A percentile compares a stretch with the other conserved stretches of the same genome.
phyloP scores from a whole-genome alignment of 2,113 vertebrate species.

The Nerophis lumbriciformis region DNA sequence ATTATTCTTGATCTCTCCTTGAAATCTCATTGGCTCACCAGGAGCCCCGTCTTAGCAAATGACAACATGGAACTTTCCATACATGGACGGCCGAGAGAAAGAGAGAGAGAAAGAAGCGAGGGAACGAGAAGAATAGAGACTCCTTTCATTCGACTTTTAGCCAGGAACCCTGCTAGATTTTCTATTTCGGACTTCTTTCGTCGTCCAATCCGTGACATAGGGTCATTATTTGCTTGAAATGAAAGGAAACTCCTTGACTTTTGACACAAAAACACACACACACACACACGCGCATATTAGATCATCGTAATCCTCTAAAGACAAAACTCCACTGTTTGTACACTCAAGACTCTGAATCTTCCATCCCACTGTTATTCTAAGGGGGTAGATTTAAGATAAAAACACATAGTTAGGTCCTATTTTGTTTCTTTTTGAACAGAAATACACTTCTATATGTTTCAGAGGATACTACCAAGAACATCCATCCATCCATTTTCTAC shows the following conservation, averaged over 20 bases:
- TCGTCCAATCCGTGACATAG: slow-evolving; percentile 40
- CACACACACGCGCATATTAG: slow-evolving; percentile 30
- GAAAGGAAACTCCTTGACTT: slow-evolving; percentile 42
- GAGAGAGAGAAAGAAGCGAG: slow-evolving; percentile 27
- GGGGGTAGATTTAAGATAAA: background rate
- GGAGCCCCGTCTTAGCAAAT: slow-evolving; percentile 58
- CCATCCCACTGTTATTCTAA: slow-evolving; percentile 19
- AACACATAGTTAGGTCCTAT: too few species aligned
- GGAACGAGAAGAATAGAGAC: slow-evolving; percentile 60
- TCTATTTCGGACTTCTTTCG: slow-evolving; percentile 57
- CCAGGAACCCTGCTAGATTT: slow-evolving; percentile 65
- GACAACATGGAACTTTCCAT: slow-evolving; percentile 73
- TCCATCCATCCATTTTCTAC: too few species aligned
- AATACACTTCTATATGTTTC: too few species aligned
- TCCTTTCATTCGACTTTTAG: slow-evolving; percentile 68
- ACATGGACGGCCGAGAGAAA: slow-evolving; percentile 57
- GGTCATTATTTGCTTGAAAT: slow-evolving; percentile 39
- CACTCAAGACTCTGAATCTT: slow-evolving; percentile 8
- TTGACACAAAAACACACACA: slow-evolving; percentile 19
- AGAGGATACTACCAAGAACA: too few species aligned
- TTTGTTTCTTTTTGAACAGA: too few species aligned
- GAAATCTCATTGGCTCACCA: slow-evolving; percentile 47
- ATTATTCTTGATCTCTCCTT: slow-evolving; percentile 20
- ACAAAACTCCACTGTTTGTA: slow-evolving; percentile 38
- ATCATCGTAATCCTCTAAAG: slow-evolving; percentile 33